These are phyloP conservation scores for Lepilemur ruficaudatus DNA, from an alignment of 2,797 vertebrate genomes.

Conservation along the genomic window DNA sequence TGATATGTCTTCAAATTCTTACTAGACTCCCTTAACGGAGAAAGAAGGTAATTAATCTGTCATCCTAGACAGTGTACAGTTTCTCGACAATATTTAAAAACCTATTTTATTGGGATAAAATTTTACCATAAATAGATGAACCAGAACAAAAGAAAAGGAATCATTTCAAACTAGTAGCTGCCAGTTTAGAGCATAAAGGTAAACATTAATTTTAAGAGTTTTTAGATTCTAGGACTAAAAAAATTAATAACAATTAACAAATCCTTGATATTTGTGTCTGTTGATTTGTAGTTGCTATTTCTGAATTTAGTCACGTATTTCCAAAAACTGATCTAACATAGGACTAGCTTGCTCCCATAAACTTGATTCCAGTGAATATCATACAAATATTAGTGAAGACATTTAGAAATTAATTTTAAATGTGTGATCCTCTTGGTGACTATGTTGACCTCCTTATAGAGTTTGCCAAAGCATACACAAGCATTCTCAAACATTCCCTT, in stretches of 20 bases:
- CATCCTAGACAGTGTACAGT: background rate
- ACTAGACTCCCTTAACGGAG: background rate
- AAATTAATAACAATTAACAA: background rate
- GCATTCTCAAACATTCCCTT: background rate
- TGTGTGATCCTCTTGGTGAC: background rate
- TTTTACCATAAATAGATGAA: conserved; percentile 45
- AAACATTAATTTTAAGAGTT: background rate
- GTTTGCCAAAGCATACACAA: background rate
- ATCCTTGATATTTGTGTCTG: background rate
- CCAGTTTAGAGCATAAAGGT: background rate
- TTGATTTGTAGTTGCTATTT: background rate
- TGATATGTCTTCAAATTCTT: conserved; percentile 26
- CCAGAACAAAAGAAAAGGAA: conserved; percentile 32
- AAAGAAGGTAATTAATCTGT: conserved; percentile 61
- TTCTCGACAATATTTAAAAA: conserved; percentile 52
- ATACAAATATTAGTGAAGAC: background rate
- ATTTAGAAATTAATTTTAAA: background rate
- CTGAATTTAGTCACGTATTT: conserved; percentile 30
- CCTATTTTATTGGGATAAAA: conserved; percentile 10
- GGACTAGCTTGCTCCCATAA: background rate
- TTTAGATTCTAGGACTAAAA: background rate
- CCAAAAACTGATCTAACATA: background rate
- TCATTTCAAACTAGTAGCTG: conserved; percentile 16
- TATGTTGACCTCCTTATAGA: background rate
- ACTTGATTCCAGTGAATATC: background rate